Conservation (phyloP, 92 coral and sea anemone genomes). For the Plumapathes pennacea region DNA sequence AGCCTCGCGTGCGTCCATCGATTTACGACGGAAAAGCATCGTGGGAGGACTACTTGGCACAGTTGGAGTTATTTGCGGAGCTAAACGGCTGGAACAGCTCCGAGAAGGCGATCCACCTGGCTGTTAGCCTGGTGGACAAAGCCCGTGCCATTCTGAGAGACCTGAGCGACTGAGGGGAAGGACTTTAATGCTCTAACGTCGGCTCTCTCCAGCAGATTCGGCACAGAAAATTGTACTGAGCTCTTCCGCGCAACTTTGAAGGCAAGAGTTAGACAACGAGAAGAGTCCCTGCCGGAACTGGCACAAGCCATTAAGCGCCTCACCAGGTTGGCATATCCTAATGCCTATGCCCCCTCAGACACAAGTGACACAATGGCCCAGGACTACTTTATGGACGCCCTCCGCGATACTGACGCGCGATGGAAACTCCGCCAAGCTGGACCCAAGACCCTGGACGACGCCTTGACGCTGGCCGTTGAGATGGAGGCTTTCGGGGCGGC, state of each 20-base stretch:
- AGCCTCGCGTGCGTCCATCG: no score
- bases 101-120: no score
- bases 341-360: conserved; percentile 42
- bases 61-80: no score
- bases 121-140: no score
- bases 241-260: conserved; percentile 15
- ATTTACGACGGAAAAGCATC: no score
- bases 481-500: conserved; percentile 41
- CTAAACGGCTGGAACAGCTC: no score
- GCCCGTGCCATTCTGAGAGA: no score
- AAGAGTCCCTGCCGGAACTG: conserved; percentile 36
- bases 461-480: conserved; percentile 40
- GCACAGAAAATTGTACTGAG: no score
- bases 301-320: conserved; percentile 39
- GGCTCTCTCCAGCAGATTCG: no score
- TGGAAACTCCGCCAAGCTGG: conserved; percentile 21
- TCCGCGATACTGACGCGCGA: conserved; percentile 45
- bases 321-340: conserved; percentile 36
- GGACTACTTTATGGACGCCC: conserved; percentile 53
- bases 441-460: conserved; percentile 44
- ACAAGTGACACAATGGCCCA: conserved; percentile 32
- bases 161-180: no score
- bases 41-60: no score
- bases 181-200: no score
- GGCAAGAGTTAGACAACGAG: conserved; percentile 13